Conservation (phyloP, 2,888 invertebrate species). For the Eudemis profundana region DNA sequence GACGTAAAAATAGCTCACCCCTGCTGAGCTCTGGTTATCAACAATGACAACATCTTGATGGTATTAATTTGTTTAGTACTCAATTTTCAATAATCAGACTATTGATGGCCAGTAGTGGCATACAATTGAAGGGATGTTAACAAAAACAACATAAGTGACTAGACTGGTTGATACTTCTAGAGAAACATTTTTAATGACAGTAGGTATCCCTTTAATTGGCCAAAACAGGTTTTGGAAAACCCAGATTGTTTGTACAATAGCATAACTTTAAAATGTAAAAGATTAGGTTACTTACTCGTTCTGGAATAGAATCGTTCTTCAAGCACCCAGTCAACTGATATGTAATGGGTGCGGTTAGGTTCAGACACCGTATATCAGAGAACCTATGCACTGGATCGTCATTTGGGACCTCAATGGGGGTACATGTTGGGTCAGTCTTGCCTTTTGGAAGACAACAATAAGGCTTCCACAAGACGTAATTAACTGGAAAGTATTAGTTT, state of each 20-base stretch:
- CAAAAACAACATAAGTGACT: too few species aligned
- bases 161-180: too few species aligned
- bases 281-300: conserved; percentile 28
- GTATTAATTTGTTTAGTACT: too few species aligned
- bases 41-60: too few species aligned
- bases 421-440: conserved; percentile 27
- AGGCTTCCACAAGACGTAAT: conserved; percentile 28
- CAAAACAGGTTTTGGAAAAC: too few species aligned
- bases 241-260: neutral
- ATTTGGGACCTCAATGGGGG: conserved; percentile 20
- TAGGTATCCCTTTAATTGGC: too few species aligned
- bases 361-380: conserved; percentile 32
- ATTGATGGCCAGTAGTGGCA: too few species aligned
- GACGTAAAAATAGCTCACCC: too few species aligned
- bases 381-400: conserved; percentile 37
- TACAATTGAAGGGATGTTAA: too few species aligned
- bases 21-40: too few species aligned
- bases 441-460: conserved; percentile 37
- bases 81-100: too few species aligned
- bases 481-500: conserved; percentile 27
- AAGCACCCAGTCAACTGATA: conserved; percentile 35
- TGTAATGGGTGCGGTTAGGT: conserved; percentile 31
- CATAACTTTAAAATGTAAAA: neutral
- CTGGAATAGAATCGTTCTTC: conserved; percentile 34
- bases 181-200: too few species aligned